phyloP scores from a whole-genome alignment of 2,113 vertebrate genomes.

The Bufo bufo region DNA sequence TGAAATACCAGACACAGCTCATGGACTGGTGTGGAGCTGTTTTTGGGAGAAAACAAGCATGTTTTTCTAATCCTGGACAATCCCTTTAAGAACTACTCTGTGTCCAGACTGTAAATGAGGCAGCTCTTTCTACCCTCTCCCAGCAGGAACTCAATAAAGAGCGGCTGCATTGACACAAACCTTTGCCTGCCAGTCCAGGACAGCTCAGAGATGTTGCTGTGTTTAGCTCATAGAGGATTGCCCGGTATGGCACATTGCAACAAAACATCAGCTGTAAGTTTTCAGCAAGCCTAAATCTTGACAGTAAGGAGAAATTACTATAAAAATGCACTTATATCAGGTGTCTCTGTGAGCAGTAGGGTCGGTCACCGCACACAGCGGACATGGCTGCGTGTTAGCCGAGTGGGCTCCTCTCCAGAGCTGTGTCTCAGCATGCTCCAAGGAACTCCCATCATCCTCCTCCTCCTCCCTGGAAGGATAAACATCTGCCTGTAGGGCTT shows the following conservation, averaged over 20 bases:
- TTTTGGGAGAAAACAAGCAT: no score
- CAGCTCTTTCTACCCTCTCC: neutral
- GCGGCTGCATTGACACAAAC: neutral
- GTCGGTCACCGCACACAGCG: neutral
- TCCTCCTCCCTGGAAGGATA: neutral
- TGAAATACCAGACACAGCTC: no score
- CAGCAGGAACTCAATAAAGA: neutral
- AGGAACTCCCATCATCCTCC: neutral
- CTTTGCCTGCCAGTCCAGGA: neutral
- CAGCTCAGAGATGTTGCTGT: no score
- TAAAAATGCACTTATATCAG: no score
- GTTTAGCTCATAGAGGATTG: neutral
- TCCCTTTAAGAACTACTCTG: neutral
- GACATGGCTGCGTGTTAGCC: no score
- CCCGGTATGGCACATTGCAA: neutral
- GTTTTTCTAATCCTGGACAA: no score
- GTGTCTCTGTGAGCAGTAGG: no score
- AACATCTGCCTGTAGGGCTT: neutral
- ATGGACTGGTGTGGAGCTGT: no score
- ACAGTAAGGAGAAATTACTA: neutral
- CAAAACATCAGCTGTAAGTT: neutral
- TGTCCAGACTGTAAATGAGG: neutral
- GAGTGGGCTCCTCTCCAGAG: neutral
- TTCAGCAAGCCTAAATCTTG: neutral
- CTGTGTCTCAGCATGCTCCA: conserved; percentile 7